Conservation (phyloP, 2,888 invertebrate species). For the Yponomeuta evonymella region DNA sequence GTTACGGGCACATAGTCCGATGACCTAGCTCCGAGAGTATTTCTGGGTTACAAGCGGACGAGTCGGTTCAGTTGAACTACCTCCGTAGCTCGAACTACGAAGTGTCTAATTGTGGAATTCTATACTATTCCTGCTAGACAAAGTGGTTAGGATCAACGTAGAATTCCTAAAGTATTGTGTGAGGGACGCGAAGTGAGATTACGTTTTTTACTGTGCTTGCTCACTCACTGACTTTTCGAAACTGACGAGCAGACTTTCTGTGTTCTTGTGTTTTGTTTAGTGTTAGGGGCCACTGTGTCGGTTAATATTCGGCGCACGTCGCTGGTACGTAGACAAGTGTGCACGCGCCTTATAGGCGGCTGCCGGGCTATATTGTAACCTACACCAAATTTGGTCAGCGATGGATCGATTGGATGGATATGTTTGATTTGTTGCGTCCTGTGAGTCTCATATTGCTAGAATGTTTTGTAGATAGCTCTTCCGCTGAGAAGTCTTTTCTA, state of each 20-base stretch:
- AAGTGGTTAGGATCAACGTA: no score
- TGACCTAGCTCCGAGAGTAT: no score
- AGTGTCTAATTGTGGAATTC: no score
- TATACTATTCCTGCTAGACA: no score
- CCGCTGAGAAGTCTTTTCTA: neutral
- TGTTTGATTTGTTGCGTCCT: constrained; percentile 12
- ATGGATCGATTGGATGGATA: constrained; percentile 6
- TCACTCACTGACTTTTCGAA: neutral
- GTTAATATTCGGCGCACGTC: constrained; percentile 16
- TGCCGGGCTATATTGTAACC: neutral
- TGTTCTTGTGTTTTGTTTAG: neutral
- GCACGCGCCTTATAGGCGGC: constrained; percentile 9
- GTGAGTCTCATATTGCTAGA: neutral
- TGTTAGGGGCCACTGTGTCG: neutral
- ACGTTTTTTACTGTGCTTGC: no score
- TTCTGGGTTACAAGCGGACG: no score
- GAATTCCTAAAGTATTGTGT: no score
- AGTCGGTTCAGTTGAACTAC: no score
- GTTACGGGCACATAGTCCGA: no score
- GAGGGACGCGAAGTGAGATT: no score
- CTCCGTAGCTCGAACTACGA: no score
- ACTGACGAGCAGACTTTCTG: neutral
- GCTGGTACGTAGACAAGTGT: constrained; percentile 9
- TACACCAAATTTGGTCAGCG: constrained; percentile 10
- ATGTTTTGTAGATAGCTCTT: neutral